Evolutionary conservation across 2,113 vertebrate species (phyloP).

Genomic region (Hyperoodon ampullatus): DNA sequence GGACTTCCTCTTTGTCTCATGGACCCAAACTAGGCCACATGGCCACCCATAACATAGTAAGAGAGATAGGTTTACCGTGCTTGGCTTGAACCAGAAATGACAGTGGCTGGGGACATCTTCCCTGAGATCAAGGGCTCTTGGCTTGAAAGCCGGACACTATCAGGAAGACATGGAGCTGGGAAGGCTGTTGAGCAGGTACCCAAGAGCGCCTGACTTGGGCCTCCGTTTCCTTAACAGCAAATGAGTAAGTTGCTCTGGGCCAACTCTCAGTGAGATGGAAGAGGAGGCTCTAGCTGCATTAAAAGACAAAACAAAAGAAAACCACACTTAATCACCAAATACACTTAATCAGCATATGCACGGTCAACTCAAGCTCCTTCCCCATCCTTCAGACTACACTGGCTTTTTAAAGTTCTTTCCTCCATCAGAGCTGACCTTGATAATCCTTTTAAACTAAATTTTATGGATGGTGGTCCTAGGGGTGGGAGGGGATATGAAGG

Average conservation of each 20-base stretch:
- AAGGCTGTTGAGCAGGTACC: not conserved
- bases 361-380: not conserved
- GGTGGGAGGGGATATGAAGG: not conserved
- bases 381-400: not conserved
- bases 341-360: not conserved
- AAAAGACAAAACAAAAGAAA: not conserved
- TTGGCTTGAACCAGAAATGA: not conserved
- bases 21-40: not conserved
- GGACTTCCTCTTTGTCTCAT: not conserved
- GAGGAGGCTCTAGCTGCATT: not conserved
- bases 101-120: not conserved
- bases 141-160: not conserved
- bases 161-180: not conserved
- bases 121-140: not conserved
- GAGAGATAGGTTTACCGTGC: not conserved
- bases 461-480: not conserved
- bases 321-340: not conserved
- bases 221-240: not conserved
- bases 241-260: not conserved
- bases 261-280: not conserved
- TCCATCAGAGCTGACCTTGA: not conserved
- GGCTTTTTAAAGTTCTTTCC: not conserved
- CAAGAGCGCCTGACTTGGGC: not conserved
- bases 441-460: constrained; percentile 7
- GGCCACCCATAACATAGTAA: not conserved